Evolutionary conservation across 2,797 vertebrate species (phyloP).

Genomic region (Protonibea diacanthus): DNA sequence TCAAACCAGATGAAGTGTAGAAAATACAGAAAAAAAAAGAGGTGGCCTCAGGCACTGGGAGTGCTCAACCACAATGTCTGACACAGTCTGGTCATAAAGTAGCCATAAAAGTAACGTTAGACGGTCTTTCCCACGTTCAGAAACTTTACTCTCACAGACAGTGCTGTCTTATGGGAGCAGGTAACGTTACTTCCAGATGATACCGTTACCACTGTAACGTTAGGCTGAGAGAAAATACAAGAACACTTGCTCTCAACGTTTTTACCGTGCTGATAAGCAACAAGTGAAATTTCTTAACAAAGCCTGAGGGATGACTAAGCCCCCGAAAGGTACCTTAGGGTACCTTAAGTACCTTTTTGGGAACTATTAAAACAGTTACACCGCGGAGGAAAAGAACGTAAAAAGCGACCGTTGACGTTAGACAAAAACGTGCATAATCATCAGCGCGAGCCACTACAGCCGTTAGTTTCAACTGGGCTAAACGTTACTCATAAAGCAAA

Average conservation of each 20-base stretch:
- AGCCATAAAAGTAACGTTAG: not conserved
- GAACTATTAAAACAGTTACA: not conserved
- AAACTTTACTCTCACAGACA: not conserved
- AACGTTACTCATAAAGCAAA: not conserved
- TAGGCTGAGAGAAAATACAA: not conserved
- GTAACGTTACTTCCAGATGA: not conserved
- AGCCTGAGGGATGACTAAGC: too few relatives aligned
- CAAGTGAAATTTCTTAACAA: not conserved
- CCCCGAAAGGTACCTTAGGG: too few relatives aligned
- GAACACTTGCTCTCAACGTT: not conserved
- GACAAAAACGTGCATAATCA: not conserved
- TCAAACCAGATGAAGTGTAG: not conserved
- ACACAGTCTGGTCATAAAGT: slow-evolving; percentile 34
- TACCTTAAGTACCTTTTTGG: not conserved
- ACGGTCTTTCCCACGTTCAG: not conserved
- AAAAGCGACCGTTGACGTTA: not conserved
- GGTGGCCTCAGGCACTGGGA: slow-evolving; percentile 24
- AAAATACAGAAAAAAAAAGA: not conserved
- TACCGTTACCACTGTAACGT: not conserved
- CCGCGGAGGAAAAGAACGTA: too few relatives aligned
- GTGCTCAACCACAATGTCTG: slow-evolving; percentile 9
- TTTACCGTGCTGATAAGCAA: not conserved
- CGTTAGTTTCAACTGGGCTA: slow-evolving; percentile 11
- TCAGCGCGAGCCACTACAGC: slow-evolving; percentile 30
- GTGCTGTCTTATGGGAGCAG: too few relatives aligned